These are phyloP conservation scores for Camelus bactrianus DNA, from an alignment of 2,113 vertebrate genomes.

Conservation along the genomic window DNA sequence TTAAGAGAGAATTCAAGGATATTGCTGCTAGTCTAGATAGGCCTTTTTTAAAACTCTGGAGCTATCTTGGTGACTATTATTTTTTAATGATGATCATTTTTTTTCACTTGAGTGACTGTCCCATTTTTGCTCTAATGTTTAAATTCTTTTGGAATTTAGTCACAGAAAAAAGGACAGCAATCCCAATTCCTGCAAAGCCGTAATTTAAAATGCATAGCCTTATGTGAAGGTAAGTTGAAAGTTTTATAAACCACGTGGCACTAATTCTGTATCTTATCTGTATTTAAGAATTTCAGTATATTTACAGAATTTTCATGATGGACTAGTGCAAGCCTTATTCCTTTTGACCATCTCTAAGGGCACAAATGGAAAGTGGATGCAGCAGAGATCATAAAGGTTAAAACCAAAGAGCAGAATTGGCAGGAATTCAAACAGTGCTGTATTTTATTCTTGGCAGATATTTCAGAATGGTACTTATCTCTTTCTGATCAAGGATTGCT, in stretches of 20 bases:
- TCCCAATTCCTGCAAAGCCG: constrained; percentile 95
- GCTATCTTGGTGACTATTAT: background rate
- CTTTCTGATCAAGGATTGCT: constrained; percentile 22
- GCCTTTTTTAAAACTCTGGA: background rate
- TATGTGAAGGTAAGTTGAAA: constrained; percentile 94
- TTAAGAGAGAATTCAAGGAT: background rate
- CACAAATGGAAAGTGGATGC: background rate
- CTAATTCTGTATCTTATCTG: background rate
- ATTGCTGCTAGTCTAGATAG: background rate
- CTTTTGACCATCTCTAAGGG: background rate
- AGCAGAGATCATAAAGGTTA: background rate
- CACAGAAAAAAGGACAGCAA: constrained; percentile 94
- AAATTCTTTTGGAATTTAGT: constrained; percentile 86
- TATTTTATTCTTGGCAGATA: background rate
- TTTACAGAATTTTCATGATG: background rate
- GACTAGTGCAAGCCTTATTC: background rate
- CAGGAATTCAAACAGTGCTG: background rate
- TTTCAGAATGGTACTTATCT: background rate
- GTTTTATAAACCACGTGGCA: background rate
- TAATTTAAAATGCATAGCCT: constrained; percentile 96
- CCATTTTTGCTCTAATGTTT: constrained; percentile 58
- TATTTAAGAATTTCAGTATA: background rate
- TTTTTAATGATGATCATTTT: constrained; percentile 34
- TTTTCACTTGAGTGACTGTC: background rate
- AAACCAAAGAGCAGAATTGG: background rate